Base-by-base conservation (phyloP, 2,113 vertebrate genomes). In the Thryonomys swinderianus region DNA sequence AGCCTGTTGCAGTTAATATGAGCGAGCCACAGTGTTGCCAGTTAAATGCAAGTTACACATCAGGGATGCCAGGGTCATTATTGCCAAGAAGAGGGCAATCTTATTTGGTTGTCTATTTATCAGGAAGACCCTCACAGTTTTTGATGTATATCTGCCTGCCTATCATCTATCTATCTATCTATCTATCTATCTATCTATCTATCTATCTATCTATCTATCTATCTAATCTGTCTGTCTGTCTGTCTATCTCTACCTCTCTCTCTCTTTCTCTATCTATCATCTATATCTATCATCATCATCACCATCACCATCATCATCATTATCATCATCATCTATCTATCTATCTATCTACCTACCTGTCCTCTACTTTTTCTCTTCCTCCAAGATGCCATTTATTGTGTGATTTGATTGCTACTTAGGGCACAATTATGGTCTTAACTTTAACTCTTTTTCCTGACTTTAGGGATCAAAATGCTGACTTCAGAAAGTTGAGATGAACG, bases 41-140 rank as follows among this genome's bases (percentile, higher is more conserved):
- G 98, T 98, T 98, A 98, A 98, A 96, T 98, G 93, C 85, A 74
- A 98, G 97, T 98, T 98, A 97, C 98, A 94, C 98, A 97, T 97
- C 97, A 96, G 98, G 98, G 98, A 98, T 96, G 81, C 95, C 37
- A 90, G 95, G 85, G 95, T 98, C 95, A 90, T 98, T 98, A 98
- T 23, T 94, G 95, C 96, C 91, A 97, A 95, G 94, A 98, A 93
- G 45, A 96, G 96, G 91, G 55, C 91, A 97, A 96, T 95, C 98
- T 98, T 79, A 82, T 95, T 97, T 95, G 81, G 67, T 96, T 97
- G 93, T 97, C 93, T 30, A 90, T 92, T 90, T 93, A 93, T 96
- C 74, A 91, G 85, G 76, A 90, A 93, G 27, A 40, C 82, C 80
- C 32, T 94, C 37, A 89, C 42, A 53, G 88, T 59, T 90, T 91